Conservation (phyloP, 2,113 vertebrate genomes). For the Galemys pyrenaicus region DNA sequence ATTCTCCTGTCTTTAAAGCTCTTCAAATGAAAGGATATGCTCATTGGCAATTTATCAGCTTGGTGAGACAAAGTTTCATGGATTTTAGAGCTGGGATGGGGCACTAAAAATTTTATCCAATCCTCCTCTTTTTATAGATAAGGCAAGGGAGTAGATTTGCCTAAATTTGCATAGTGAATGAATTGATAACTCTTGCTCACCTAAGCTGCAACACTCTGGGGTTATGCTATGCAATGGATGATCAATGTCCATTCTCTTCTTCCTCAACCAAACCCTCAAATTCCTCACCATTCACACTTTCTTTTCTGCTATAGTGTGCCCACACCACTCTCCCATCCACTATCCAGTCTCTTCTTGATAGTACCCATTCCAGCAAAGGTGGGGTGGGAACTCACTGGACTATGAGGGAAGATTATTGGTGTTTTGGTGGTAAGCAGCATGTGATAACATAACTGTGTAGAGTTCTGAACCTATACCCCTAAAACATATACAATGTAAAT, state of each 20-base stretch:
- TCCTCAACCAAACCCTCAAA: not conserved
- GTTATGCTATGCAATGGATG: not conserved
- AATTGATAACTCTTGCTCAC: not conserved
- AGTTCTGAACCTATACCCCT: too few species aligned
- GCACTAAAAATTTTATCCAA: not conserved
- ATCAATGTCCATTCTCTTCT: not conserved
- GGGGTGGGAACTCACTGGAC: too few species aligned
- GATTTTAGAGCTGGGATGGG: not conserved
- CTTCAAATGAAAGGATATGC: not conserved
- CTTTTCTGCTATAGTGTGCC: not conserved
- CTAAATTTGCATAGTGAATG: not conserved
- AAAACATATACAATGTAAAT: too few species aligned
- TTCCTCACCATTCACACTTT: not conserved
- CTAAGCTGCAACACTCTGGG: not conserved
- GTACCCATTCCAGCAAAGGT: too few species aligned
- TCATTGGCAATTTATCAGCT: not conserved
- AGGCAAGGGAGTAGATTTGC: not conserved
- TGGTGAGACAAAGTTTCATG: not conserved
- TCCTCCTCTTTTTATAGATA: not conserved
- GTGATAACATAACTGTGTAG: too few species aligned
- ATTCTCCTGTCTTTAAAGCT: not conserved
- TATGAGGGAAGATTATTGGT: too few species aligned
- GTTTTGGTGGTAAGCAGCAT: too few species aligned
- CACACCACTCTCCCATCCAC: not conserved
- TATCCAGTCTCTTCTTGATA: not conserved